Evolutionary conservation across 2,113 vertebrate species (phyloP), one percentile per base, ranked within the genome.

Genomic region (Dolichotis patagonum): DNA sequence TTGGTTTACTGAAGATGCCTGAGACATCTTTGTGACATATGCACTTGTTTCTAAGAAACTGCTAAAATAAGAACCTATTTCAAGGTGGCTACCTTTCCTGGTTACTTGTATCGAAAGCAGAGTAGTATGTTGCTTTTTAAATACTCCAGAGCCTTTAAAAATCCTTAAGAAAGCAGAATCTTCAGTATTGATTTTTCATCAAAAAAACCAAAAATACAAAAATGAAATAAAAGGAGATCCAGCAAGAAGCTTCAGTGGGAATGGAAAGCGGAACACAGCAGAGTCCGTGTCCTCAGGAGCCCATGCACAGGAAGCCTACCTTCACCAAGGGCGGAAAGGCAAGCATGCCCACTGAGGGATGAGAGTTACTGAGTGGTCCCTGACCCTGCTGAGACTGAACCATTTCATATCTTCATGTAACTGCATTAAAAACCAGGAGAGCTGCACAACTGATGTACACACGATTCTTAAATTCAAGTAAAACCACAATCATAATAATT

Each of bases 391-490:
- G 83, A 96, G 80, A 13, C 17, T n/a, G 56, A 83, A 69, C 4
- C 4, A 49, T 95, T 97, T 95, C 77, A 90, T 83, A 96, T 95
- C 90, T 84, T 94, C 8, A 7, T 10, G 63, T 49, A 62, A 84
- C 97, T 97, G 97, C 98, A 91, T 83, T 85, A 91, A 28, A 94
- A 96, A n/a, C n/a, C n/a, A 95, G 88, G 94, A 65, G 75, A 58
- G 1, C n/a, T 93, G 38, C 2, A 46, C 67, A 90, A 67, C 5
- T 69, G 54, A 65, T 91, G n/a, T n/a, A 97, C 97, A 69, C 97
- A 97, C 97, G 49, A 96, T 80, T 98, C 88, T 91, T 90, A 96
- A 77, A 95, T 95, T 95, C 92, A 94, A 93, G 43, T 67, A 85
- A 96, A 98, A 67, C 41, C 87, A 97, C 0, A 1, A 83, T 93